phyloP scores from a whole-genome alignment of 2,888 invertebrate species.

The Parascotia fuliginaria region DNA sequence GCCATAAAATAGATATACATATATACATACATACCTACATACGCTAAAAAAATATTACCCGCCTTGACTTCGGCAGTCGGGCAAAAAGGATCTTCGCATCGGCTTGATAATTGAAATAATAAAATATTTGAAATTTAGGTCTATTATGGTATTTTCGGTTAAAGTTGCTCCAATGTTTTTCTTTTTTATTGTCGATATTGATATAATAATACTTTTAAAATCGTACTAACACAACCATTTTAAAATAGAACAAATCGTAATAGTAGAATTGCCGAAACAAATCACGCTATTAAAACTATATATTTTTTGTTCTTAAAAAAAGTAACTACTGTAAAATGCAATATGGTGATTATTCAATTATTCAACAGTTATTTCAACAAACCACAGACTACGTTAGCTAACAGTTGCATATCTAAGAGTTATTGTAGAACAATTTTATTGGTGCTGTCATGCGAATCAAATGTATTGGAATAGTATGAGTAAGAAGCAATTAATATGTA shows the following conservation, averaged over 20 bases:
- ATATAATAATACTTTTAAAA: too few species aligned
- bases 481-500: slow-evolving; percentile 27
- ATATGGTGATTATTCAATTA: slow-evolving; percentile 32
- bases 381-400: slow-evolving; percentile 36
- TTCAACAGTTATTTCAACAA: slow-evolving; percentile 24
- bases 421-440: slow-evolving; percentile 41
- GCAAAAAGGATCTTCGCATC: too few species aligned
- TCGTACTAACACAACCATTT: not conserved
- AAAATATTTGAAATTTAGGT: too few species aligned
- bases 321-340: slow-evolving; percentile 1
- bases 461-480: slow-evolving; percentile 32
- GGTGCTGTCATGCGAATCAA: slow-evolving; percentile 44
- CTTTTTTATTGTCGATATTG: too few species aligned
- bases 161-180: too few species aligned
- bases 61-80: too few species aligned
- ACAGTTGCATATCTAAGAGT: slow-evolving; percentile 35
- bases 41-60: too few species aligned
- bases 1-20: too few species aligned
- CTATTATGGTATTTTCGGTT: too few species aligned
- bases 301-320: slow-evolving; percentile 3
- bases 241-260: not conserved
- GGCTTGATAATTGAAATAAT: too few species aligned
- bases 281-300: not conserved
- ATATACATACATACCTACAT: too few species aligned
- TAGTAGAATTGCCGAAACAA: not conserved